Evolutionary conservation across 2,888 invertebrate species (phyloP).

Genomic region (Lasioglossum calceatum): DNA sequence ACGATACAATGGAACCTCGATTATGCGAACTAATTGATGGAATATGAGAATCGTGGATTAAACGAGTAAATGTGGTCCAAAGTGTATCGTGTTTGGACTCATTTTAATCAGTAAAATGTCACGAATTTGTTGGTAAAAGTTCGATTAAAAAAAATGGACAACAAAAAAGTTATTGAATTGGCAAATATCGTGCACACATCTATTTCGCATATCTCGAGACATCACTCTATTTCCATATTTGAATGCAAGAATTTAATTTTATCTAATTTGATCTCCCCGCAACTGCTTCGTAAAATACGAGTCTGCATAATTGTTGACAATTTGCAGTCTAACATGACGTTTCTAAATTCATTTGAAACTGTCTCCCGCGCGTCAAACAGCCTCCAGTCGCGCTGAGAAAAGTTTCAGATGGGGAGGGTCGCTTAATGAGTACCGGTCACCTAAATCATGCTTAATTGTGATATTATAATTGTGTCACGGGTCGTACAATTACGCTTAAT

Average conservation of each 20-base stretch:
- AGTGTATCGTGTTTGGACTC: background rate
- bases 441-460: constrained; percentile 4
- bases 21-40: background rate
- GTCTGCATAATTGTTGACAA: background rate
- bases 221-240: background rate
- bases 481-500: background rate
- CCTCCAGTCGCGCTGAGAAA: background rate
- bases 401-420: background rate
- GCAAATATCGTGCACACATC: background rate
- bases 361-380: background rate
- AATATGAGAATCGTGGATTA: background rate
- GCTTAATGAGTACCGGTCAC: constrained; percentile 1
- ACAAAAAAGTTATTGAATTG: background rate
- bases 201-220: background rate
- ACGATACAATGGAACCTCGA: background rate
- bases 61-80: background rate
- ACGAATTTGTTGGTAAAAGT: background rate
- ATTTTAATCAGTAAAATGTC: background rate
- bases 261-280: background rate
- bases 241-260: background rate
- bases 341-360: background rate
- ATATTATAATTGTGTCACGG: constrained; percentile 9
- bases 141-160: background rate
- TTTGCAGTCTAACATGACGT: background rate
- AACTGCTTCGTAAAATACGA: background rate